Conservation (phyloP, 2,113 vertebrate genomes). For the Kryptolebias marmoratus region DNA sequence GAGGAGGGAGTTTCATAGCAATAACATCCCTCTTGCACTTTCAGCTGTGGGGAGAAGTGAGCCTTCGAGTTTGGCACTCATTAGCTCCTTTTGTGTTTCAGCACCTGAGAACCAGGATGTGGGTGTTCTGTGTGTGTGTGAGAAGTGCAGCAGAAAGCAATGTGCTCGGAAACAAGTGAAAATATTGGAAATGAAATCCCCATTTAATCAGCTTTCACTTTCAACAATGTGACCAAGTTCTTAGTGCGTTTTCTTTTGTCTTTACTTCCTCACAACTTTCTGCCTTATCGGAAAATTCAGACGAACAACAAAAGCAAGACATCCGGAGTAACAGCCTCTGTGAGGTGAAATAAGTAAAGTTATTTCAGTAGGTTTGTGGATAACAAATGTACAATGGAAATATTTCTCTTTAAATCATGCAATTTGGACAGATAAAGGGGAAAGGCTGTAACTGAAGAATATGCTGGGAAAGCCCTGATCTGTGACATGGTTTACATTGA, state of each 20-base stretch:
- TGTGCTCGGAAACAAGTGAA: constrained; percentile 34
- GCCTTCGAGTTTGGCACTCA: constrained; percentile 31
- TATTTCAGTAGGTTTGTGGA: constrained; percentile 6
- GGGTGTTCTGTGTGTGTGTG: constrained; percentile 5
- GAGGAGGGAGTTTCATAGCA: background rate
- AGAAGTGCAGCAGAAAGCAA: constrained; percentile 45
- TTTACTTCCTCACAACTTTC: constrained; percentile 26
- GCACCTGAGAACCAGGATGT: constrained; percentile 58
- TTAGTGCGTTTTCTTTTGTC: background rate
- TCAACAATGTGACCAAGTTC: constrained; percentile 39
- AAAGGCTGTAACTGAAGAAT: background rate
- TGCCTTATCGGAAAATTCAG: constrained; percentile 44
- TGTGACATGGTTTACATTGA: constrained; percentile 44
- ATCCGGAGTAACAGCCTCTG: constrained; percentile 27
- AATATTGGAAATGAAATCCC: constrained; percentile 36
- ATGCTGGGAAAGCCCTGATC: constrained; percentile 33
- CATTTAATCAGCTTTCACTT: constrained; percentile 58
- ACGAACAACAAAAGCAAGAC: constrained; percentile 41
- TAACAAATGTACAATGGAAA: constrained; percentile 19
- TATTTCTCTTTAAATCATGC: constrained; percentile 34
- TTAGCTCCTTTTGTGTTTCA: constrained; percentile 58
- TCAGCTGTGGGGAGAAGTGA: constrained; percentile 21
- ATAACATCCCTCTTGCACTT: constrained; percentile 20
- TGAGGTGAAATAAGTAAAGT: background rate
- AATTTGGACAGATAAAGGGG: constrained; percentile 12